phyloP scores from a whole-genome alignment of 92 coral and sea anemone species.

The Parazoanthus atlanticus region DNA sequence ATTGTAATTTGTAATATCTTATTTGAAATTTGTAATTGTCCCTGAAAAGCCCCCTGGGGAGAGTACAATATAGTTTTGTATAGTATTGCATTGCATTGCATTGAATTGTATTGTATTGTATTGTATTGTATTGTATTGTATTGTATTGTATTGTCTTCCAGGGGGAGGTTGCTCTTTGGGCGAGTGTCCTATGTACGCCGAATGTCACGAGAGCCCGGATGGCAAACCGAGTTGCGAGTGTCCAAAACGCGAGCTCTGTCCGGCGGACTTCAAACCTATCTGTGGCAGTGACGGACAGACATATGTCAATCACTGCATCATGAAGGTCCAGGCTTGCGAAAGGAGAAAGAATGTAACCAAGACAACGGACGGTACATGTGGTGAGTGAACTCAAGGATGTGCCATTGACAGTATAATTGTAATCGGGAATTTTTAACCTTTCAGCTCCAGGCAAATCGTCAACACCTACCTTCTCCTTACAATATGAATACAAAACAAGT shows the following conservation, averaged over 20 bases:
- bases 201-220: conserved; percentile 82
- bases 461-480: too few species aligned
- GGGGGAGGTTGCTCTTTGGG: conserved; percentile 86
- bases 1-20: too few species aligned
- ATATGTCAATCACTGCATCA: conserved; percentile 44
- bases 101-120: too few species aligned
- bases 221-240: conserved; percentile 88
- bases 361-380: conserved; percentile 55
- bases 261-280: conserved; percentile 3
- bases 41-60: too few species aligned
- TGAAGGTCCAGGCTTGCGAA: conserved; percentile 51
- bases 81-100: too few species aligned
- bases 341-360: conserved; percentile 41
- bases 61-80: too few species aligned
- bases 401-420: background rate
- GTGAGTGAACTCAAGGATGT: conserved; percentile 30
- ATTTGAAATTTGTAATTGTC: too few species aligned
- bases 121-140: too few species aligned
- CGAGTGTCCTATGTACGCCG: conserved; percentile 80
- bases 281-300: conserved; percentile 57
- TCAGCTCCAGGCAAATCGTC: too few species aligned
- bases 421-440: too few species aligned
- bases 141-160: conserved; percentile 1
- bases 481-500: too few species aligned
- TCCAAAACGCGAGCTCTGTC: conserved; percentile 76